Base-by-base conservation (phyloP, 2,888 invertebrate genomes). In the Philopedon plagiatum region DNA sequence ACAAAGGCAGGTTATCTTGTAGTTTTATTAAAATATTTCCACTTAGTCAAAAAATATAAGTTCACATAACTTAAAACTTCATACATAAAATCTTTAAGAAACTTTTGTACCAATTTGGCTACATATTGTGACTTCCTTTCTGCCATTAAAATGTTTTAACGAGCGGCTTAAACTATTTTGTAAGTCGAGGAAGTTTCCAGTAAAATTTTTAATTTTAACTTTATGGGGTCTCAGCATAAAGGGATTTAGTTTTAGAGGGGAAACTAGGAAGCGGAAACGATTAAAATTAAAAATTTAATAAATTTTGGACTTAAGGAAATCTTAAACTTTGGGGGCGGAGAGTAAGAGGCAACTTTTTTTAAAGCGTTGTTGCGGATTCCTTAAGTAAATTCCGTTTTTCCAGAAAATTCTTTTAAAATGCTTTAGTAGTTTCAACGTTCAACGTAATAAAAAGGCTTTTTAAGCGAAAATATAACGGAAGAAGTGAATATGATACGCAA, bases 201-300 rank as follows among this genome's bases (percentile, higher is more conserved):
- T 63, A 61, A 68, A 73, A 73, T 64, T 73, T 73, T 73, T 73
- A 68, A 73, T 73, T 73, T 73, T 44, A 54, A 64, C 57, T 73
- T 73, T 69, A 62, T 65, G 49, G 51, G 51, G 41, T 19, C n/a
- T 8, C 26, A 9, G 57, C 46, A 61, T 61, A 66, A 66, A 71
- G 44, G 62, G 51, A 57, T 44, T 44, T 44, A 46, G 41, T 32
- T 56, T 34, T n/a, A n/a, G n/a, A n/a, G n/a, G 56, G 9, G 13
- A 62, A 62, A 41, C 60, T 51, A 49, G 32, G 51, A 29, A 51
- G 34, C 61, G 66, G 39, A 19, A 32, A 60, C 44, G 66, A 65
- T 71, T 71, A 65, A 71, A 65, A 66, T 71, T 71, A 66, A 71
- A 71, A 71, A 62, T 61, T 61, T 66, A 62, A 57, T 69, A 71